Base-by-base conservation (phyloP, 2,888 invertebrate genomes). In the Rhagonycha fulva region DNA sequence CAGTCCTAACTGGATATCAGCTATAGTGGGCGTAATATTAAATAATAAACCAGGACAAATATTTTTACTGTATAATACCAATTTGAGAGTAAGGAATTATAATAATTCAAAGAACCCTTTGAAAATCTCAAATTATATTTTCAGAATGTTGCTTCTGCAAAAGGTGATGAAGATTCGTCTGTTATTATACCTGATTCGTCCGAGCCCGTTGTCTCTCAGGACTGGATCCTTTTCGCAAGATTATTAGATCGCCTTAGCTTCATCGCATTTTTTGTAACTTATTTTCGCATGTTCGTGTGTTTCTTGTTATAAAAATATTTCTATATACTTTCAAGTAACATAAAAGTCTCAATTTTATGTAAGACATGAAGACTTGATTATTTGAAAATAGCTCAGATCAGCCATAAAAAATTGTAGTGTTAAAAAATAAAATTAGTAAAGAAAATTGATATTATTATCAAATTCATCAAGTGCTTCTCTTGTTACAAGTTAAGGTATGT, bases 161-260 rank as follows among this genome's bases (percentile, higher is more conserved):
- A 85, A 76, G 84, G 84, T 24, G 86, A 87, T 60, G 87, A 87
- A 73, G 87, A 87, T 76, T 84, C 84, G 7, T 78, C 78, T 4
- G 81, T 79, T 62, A 80, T 84, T 23, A 78, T 84, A 5, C 81
- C 81, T 67, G 77, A 80, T 63, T 74, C 74, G 10, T 60, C 32
- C 12, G 32, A 14, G 5, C 60, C 74, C n/a, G 9, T 68, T 14
- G 30, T 74, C 60, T 11, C 70, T 23, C 80, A 82, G 66, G 87
- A 87, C 72, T 87, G 87, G 86, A 76, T 82, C 5, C 71, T 87
- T 32, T 85, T 88, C 76, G 86, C 84, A 9, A 86, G 83, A 80
- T 80, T 88, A 62, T 72, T 87, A 23, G 87, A 88, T 80, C 81
- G 86, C 71, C 62, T 87, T 60, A 84, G 84, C 70, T 83, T 87